A percentile compares a stretch with the other conserved stretches of the same genome.
Evolutionary conservation across 35 echinoderm and acorn worm species (phyloP).

Genomic region (Holothuria glaberrima): DNA sequence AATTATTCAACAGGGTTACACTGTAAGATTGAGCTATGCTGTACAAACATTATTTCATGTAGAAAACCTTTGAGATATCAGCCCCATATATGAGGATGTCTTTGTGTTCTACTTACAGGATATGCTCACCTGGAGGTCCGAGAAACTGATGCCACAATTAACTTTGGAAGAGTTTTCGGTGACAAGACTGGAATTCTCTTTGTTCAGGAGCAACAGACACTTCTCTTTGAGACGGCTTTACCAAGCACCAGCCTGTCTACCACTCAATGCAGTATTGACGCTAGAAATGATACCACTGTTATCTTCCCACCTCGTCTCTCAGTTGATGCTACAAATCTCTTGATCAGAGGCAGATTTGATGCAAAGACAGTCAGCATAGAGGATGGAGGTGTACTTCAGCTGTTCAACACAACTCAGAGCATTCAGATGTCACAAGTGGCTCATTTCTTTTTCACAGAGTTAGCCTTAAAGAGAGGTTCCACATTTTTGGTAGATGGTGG

Average conservation of each 20-base stretch:
- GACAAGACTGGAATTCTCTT: slow-evolving; percentile 74
- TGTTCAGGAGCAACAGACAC: slow-evolving; percentile 40
- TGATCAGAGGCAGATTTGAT: slow-evolving; percentile 60
- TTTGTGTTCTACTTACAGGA: slow-evolving; percentile 34
- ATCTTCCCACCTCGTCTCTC: slow-evolving; percentile 67
- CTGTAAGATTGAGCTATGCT: too few relatives aligned
- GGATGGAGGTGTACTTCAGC: slow-evolving; percentile 54
- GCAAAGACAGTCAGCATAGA: slow-evolving; percentile 71
- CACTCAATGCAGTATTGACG: slow-evolving; percentile 63
- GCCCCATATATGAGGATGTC: too few relatives aligned
- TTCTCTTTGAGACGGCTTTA: slow-evolving; percentile 50
- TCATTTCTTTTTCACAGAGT: slow-evolving; percentile 66
- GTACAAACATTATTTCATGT: too few relatives aligned
- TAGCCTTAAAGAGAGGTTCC: slow-evolving; percentile 69
- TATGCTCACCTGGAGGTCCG: slow-evolving; percentile 56
- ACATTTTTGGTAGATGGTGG: slow-evolving; percentile 44
- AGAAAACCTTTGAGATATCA: too few relatives aligned
- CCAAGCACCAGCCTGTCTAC: slow-evolving; percentile 31
- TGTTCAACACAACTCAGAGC: slow-evolving; percentile 20
- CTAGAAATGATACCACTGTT: slow-evolving; percentile 38
- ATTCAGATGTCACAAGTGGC: slow-evolving; percentile 37
- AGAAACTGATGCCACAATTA: slow-evolving; percentile 32
- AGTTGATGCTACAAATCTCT: slow-evolving; percentile 68
- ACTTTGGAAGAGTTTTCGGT: slow-evolving; percentile 52
- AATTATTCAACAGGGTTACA: too few relatives aligned